phyloP scores from a whole-genome alignment of 2,797 vertebrate genomes.

The Apogon talboti region DNA sequence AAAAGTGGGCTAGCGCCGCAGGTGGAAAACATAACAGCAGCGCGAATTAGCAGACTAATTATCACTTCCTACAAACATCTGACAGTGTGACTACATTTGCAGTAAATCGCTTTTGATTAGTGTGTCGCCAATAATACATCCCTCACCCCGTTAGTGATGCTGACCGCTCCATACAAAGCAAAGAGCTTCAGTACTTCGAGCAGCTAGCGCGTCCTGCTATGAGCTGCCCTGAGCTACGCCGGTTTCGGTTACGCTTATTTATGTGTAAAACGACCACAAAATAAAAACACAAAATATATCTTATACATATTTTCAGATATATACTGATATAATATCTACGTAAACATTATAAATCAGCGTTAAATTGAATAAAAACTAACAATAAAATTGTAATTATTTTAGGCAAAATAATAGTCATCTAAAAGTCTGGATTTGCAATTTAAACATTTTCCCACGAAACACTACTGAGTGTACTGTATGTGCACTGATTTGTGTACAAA shows the following conservation, averaged over 20 bases:
- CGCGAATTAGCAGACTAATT: background rate
- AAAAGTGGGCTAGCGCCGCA: conserved; percentile 8
- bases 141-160: conserved; percentile 53
- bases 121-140: conserved; percentile 19
- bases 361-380: background rate
- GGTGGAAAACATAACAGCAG: background rate
- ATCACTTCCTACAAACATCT: background rate
- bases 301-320: accelerated
- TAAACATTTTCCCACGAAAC: conserved; percentile 45
- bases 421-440: conserved; percentile 20
- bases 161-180: conserved; percentile 65
- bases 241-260: conserved; percentile 15
- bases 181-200: conserved; percentile 55
- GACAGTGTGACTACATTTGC: background rate
- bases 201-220: conserved; percentile 38
- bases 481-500: too few relatives aligned
- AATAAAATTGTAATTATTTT: conserved; percentile 28
- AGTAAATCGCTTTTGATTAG: background rate
- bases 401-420: conserved; percentile 67
- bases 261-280: background rate
- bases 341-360: accelerated
- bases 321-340: accelerated
- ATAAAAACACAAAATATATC: accelerated
- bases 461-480: conserved; percentile 1
- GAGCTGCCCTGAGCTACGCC: conserved; percentile 2